Evolutionary conservation across 2,797 vertebrate genomes (phyloP).

Genomic region (Hypotaenidia philippensis): DNA sequence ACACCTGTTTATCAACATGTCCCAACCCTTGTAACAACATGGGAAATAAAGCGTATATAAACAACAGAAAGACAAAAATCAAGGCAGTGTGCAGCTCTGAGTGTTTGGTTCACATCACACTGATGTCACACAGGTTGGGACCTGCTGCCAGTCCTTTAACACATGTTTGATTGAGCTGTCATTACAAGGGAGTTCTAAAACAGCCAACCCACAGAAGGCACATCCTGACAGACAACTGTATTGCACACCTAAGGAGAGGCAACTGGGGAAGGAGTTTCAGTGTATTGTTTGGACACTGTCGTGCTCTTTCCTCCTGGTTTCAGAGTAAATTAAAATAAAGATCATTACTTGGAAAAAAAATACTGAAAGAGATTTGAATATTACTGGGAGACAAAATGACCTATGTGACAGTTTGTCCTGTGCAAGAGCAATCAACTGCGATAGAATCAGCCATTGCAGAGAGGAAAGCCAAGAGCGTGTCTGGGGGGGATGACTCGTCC

Average conservation of each 20-base stretch:
- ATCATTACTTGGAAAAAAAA: neutral
- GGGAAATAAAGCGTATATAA: neutral
- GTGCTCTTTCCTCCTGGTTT: neutral
- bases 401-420: neutral
- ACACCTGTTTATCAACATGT: neutral
- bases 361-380: neutral
- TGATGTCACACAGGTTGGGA: neutral
- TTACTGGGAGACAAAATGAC: neutral
- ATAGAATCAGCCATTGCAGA: neutral
- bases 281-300: neutral
- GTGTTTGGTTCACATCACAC: neutral
- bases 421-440: rapidly evolving
- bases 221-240: neutral
- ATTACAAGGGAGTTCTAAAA: neutral
- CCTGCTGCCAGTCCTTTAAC: neutral
- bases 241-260: neutral
- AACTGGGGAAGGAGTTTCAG: neutral
- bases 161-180: neutral
- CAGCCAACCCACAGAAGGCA: neutral
- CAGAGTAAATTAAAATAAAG: neutral
- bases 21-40: neutral
- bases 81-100: neutral
- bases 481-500: neutral
- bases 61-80: neutral
- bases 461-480: rapidly evolving